These are phyloP conservation scores for Paracyclopina nana DNA, from an alignment of 1,140 invertebrate species.

Conservation along the genomic window DNA sequence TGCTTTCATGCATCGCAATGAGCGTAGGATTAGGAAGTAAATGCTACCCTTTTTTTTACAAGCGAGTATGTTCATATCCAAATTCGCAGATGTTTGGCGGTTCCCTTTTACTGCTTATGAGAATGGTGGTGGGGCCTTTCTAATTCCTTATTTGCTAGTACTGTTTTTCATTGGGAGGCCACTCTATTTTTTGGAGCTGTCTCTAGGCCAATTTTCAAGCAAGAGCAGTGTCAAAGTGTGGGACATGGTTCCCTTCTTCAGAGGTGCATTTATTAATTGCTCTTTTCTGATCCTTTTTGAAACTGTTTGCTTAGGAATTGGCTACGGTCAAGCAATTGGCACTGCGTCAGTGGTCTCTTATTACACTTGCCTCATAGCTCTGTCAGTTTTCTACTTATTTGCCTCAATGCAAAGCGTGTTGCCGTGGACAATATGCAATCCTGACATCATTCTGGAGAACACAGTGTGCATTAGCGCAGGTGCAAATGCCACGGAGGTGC, in stretches of 20 bases:
- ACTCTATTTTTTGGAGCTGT: conserved; percentile 21
- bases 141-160: conserved; percentile 35
- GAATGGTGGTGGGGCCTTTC: conserved; percentile 32
- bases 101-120: conserved; percentile 31
- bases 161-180: conserved; percentile 32
- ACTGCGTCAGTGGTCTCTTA: neutral
- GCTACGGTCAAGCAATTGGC: neutral
- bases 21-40: conserved; percentile 30
- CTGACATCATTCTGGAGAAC: neutral
- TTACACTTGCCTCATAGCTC: neutral
- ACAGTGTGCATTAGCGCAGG: neutral
- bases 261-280: conserved; percentile 16
- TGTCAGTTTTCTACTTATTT: conserved; percentile 2
- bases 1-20: conserved; percentile 31
- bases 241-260: conserved; percentile 20
- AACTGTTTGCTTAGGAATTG: neutral
- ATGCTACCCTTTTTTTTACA: neutral
- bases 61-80: too few species aligned
- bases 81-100: conserved; percentile 30
- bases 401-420: neutral
- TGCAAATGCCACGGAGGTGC: neutral
- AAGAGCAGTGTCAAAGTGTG: conserved; percentile 20
- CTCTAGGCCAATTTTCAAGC: conserved; percentile 21
- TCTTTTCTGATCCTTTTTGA: neutral
- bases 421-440: neutral